Evolutionary conservation across 2,113 vertebrate species (phyloP).

Genomic region (Mirza zaza): DNA sequence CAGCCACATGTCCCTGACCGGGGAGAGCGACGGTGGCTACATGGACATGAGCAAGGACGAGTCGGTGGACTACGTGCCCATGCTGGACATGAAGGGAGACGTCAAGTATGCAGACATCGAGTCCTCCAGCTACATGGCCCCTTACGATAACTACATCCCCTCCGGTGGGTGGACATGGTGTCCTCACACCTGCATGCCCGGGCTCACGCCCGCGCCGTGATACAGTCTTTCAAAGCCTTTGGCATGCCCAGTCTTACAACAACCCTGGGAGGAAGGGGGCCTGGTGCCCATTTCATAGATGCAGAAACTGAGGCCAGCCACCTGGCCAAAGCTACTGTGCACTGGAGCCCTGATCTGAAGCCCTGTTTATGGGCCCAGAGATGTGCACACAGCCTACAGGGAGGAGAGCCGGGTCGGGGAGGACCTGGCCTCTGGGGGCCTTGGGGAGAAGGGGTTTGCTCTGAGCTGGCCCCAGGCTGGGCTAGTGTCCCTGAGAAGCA

Average conservation of each 20-base stretch:
- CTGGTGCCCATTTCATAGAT: background rate
- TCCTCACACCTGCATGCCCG: too few relatives aligned
- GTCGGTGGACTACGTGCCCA: slow-evolving; percentile 93
- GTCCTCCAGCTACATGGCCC: slow-evolving; percentile 91
- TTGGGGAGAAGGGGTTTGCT: background rate
- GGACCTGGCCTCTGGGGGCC: background rate
- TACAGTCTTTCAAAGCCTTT: background rate
- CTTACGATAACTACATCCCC: slow-evolving; percentile 91
- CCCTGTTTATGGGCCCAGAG: background rate
- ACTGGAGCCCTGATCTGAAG: background rate
- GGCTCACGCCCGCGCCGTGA: too few relatives aligned
- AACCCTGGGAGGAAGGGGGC: background rate
- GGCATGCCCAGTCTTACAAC: background rate
- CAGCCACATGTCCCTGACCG: slow-evolving; percentile 91
- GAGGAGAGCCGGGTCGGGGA: background rate
- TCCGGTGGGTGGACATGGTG: slow-evolving; percentile 78
- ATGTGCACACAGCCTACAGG: background rate
- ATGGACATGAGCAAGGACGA: slow-evolving; percentile 99
- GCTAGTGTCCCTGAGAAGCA: background rate
- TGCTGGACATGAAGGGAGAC: slow-evolving; percentile 93
- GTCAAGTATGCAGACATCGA: slow-evolving; percentile 96
- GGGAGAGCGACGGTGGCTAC: slow-evolving; percentile 95
- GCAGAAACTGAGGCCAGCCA: background rate
- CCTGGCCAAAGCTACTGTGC: background rate
- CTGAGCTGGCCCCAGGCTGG: background rate